Percentiles rank a stretch among this genome's conserved stretches.
Evolutionary conservation across 2,797 vertebrate species (phyloP).

Genomic region (Malacoctenus gilli): DNA sequence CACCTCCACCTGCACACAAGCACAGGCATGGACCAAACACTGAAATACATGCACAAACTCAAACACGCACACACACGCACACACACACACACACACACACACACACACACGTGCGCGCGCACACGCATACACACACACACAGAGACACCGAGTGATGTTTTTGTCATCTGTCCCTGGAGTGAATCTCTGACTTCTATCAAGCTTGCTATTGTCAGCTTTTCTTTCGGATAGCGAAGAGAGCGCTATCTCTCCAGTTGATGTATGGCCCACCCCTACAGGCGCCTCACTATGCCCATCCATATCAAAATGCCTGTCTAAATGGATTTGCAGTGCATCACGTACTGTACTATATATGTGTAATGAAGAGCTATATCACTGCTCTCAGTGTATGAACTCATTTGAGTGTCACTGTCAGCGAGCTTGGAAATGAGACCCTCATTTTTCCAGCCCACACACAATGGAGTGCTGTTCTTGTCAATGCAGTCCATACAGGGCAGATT

Average conservation of each 20-base stretch:
- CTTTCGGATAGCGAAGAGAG: conserved; percentile 31
- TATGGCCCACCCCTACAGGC: conserved; percentile 37
- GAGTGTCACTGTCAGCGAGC: conserved; percentile 59
- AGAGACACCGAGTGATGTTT: conserved; percentile 42
- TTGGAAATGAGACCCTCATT: conserved; percentile 51
- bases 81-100: too few relatives aligned
- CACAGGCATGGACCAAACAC: too few relatives aligned
- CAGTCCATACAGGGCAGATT: conserved; percentile 35
- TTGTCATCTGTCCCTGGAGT: conserved; percentile 63
- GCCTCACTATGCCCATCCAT: conserved; percentile 32
- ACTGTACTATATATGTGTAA: conserved; percentile 43
- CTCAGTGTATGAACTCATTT: conserved; percentile 43
- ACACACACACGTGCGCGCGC: conserved; percentile 21
- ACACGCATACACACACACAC: conserved; percentile 10
- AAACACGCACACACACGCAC: too few relatives aligned
- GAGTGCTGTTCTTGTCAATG: conserved; percentile 31
- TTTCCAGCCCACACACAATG: conserved; percentile 44
- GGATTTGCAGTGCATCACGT: conserved; percentile 38
- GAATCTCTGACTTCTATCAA: conserved; percentile 62
- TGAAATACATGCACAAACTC: too few relatives aligned
- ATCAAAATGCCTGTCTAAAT: conserved; percentile 55
- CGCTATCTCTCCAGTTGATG: conserved; percentile 49
- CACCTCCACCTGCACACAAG: too few relatives aligned
- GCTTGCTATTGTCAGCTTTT: conserved; percentile 68
- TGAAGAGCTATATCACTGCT: conserved; percentile 56